A percentile compares a stretch with the other conserved stretches of the same genome.
phyloP scores from a whole-genome alignment of 2,888 invertebrate genomes.

The Acanthosepion lycidas region DNA sequence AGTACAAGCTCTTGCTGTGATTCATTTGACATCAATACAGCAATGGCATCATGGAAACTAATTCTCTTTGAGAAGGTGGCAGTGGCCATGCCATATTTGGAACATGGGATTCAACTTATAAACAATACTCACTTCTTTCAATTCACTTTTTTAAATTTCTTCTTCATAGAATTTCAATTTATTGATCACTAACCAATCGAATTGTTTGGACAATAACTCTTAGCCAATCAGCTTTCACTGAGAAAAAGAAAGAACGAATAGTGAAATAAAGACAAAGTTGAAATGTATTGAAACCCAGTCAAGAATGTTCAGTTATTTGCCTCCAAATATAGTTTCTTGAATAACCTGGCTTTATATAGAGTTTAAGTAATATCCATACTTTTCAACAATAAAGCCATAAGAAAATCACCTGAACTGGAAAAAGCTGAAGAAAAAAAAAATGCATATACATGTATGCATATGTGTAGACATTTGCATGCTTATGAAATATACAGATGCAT shows the following conservation, averaged over 20 bases:
- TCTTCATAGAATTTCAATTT: not conserved
- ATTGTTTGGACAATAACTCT: not conserved
- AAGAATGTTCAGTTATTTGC: too few species aligned
- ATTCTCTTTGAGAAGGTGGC: not conserved
- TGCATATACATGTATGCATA: too few species aligned
- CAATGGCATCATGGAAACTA: not conserved
- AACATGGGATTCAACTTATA: not conserved
- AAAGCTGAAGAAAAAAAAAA: too few species aligned
- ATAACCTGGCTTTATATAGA: too few species aligned
- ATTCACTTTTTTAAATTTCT: not conserved
- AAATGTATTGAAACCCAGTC: not conserved
- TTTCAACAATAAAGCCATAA: too few species aligned
- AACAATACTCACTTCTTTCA: not conserved
- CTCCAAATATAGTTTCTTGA: too few species aligned
- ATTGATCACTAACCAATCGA: not conserved
- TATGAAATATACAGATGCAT: not conserved
- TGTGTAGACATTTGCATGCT: not conserved
- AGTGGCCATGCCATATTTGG: not conserved
- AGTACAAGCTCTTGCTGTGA: not conserved
- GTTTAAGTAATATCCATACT: too few species aligned
- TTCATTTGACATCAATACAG: not conserved
- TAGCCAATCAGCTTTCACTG: too few species aligned
- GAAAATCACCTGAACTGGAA: too few species aligned
- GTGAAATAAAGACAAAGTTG: not conserved
- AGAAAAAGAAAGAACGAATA: not conserved